Percentiles rank a stretch among this genome's conserved stretches.
phyloP scores from a whole-genome alignment of 2,113 vertebrate species.

The Hemibagrus wyckioides region DNA sequence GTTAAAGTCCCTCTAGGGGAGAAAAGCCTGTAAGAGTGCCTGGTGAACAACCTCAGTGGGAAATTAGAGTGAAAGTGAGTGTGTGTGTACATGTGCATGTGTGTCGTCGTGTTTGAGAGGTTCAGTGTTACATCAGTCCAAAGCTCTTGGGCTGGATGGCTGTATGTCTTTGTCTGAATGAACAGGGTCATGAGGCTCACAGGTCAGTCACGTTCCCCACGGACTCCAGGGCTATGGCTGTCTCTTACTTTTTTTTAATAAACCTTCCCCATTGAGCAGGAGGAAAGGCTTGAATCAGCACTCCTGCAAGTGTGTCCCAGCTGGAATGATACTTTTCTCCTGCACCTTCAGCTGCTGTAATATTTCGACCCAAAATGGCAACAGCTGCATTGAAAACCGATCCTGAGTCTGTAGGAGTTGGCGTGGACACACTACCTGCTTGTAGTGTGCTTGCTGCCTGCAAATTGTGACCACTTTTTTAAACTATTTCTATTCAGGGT shows the following conservation, averaged over 20 bases:
- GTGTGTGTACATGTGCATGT: slow-evolving; percentile 1
- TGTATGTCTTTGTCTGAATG: slow-evolving; percentile 4
- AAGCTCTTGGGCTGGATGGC: slow-evolving; percentile 42
- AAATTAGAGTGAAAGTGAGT: slow-evolving; percentile 21
- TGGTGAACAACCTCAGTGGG: slow-evolving; percentile 48
- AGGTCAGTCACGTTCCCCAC: slow-evolving; percentile 31
- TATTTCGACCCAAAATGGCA: slow-evolving; percentile 14
- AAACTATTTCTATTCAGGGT: slow-evolving; percentile 1
- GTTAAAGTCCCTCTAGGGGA: slow-evolving; percentile 34
- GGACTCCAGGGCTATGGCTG: slow-evolving; percentile 35
- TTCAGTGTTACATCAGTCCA: slow-evolving; percentile 34
- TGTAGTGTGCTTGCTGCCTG: background rate
- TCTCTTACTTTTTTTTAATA: slow-evolving; percentile 47
- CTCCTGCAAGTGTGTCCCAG: background rate
- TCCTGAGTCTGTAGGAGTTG: slow-evolving; percentile 9
- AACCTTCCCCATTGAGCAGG: slow-evolving; percentile 7
- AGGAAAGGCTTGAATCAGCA: slow-evolving; percentile 38
- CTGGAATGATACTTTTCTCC: slow-evolving; percentile 18
- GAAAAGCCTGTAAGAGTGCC: slow-evolving; percentile 35
- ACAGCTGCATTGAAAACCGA: slow-evolving; percentile 26
- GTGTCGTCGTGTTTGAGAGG: slow-evolving; percentile 11
- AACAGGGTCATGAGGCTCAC: slow-evolving; percentile 8
- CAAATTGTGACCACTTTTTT: background rate
- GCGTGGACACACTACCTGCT: background rate
- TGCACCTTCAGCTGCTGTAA: slow-evolving; percentile 20